Percentiles rank a stretch among this genome's conserved stretches.
Evolutionary conservation across 2,113 vertebrate species (phyloP).

Genomic region (Larimichthys polyactis): DNA sequence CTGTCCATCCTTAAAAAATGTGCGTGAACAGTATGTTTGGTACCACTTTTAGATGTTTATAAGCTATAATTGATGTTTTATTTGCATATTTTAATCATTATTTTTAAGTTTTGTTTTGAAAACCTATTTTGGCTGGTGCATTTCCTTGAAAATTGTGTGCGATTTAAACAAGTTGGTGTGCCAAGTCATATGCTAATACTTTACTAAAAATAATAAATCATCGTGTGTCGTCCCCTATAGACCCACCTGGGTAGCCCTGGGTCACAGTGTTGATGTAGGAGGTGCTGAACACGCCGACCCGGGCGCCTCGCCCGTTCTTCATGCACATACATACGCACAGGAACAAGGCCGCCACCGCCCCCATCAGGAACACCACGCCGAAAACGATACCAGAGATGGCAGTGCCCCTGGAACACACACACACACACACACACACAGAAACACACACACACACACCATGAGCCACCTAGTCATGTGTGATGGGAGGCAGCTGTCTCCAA

Average conservation of each 20-base stretch:
- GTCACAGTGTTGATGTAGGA: conserved; percentile 88
- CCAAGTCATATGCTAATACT: no score
- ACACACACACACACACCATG: background rate
- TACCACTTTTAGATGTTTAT: no score
- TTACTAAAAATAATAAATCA: no score
- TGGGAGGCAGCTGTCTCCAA: conserved; percentile 37
- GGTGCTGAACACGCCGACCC: conserved; percentile 87
- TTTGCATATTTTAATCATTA: no score
- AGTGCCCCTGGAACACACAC: conserved; percentile 86
- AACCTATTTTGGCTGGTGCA: no score
- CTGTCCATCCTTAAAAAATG: no score
- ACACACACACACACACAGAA: conserved; percentile 51
- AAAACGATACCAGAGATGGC: conserved; percentile 94
- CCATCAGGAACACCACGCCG: conserved; percentile 94
- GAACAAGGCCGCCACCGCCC: conserved; percentile 89
- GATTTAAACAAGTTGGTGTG: no score
- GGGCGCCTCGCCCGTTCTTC: conserved; percentile 87
- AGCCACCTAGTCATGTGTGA: conserved; percentile 36
- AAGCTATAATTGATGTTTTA: no score
- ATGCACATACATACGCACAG: conserved; percentile 94
- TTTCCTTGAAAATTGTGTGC: no score
- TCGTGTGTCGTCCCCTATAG: background rate
- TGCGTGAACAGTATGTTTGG: no score
- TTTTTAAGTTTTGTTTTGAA: no score
- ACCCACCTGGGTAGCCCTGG: conserved; percentile 86